Evolutionary conservation across 2,797 vertebrate species (phyloP), one percentile per base, ranked within the genome.

Genomic region (Gorsachius magnificus): DNA sequence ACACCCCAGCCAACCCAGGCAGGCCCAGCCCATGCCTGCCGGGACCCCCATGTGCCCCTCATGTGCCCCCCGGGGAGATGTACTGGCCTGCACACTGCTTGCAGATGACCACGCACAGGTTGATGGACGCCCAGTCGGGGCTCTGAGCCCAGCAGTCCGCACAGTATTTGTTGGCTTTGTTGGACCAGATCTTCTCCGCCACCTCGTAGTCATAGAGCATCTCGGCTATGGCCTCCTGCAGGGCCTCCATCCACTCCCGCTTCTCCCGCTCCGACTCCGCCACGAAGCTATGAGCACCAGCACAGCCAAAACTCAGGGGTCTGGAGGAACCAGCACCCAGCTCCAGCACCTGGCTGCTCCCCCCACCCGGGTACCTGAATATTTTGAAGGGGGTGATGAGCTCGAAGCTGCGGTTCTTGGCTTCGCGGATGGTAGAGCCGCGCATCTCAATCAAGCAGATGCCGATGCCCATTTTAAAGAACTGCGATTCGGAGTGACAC

Each of bases 131-230:
- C 99, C 99, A 99, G 98, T 99, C 99, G 0, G 99, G 99, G 92
- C 98, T 99, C 63, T 95, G 98, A 71, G 99, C 98, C 91, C 98
- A 98, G 90, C 99, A 99, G 97, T 99, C 99, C 0, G 99, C 99
- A 45, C 99, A 99, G 31, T 95, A 96, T 92, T 98, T 98, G 97
- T 99, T 99, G 82, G 99, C 99, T 84, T 99, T 98, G 98, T 99
- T 99, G 93, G 99, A 99, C 99, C 99, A 99, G 98, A 99, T 99
- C 98, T 99, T 99, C 97, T 99, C 99, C 2, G 99, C 99, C 95
- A 99, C 99, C 97, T 99, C 99, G 3, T 99, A 99, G 97, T 99
- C 99, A 0, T 99, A 99, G 81, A 99, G 98, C 11, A 98, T 99
- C 98, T 99, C 99, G 0, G 99, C 98, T 26, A 99, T 99, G 60